A percentile compares a stretch with the other conserved stretches of the same genome.
Evolutionary conservation across 2,113 vertebrate genomes (phyloP).

Genomic region (Lepisosteus osseus): DNA sequence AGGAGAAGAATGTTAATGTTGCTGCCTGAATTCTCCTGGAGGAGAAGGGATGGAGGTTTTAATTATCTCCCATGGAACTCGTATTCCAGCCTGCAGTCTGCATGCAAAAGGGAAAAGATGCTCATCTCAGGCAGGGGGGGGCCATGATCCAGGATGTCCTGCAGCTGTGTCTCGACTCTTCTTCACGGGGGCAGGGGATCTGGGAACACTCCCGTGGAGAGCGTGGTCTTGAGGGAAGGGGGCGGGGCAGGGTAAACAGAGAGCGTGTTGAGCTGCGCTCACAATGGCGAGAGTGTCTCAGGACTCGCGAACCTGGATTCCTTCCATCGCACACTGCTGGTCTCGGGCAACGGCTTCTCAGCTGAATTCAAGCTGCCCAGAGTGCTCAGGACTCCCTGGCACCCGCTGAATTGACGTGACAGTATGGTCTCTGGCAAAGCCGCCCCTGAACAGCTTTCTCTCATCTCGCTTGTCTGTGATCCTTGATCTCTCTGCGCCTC

Average conservation of each 20-base stretch:
- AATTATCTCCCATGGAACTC: no score
- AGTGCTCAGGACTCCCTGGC: background rate
- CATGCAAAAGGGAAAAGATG: no score
- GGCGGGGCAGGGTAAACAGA: background rate
- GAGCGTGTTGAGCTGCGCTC: background rate
- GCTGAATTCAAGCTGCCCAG: conserved; percentile 8
- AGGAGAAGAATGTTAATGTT: no score
- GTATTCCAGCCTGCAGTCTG: no score
- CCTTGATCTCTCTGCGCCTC: background rate
- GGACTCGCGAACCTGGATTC: conserved; percentile 2
- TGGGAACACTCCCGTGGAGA: background rate
- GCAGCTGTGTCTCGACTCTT: background rate
- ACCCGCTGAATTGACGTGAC: background rate
- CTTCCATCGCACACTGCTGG: background rate
- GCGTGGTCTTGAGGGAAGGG: background rate
- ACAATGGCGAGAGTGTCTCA: conserved; percentile 14
- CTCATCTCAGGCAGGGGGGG: background rate
- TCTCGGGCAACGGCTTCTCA: conserved; percentile 14
- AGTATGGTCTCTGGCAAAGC: background rate
- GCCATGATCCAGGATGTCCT: background rate
- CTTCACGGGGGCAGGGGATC: background rate
- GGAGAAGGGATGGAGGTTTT: no score
- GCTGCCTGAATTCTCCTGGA: no score
- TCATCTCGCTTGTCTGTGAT: background rate
- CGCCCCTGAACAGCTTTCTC: background rate